Percentiles rank a stretch among this genome's conserved stretches.
Evolutionary conservation across 2,113 vertebrate genomes (phyloP).

Genomic region (Platysternon megacephalum): DNA sequence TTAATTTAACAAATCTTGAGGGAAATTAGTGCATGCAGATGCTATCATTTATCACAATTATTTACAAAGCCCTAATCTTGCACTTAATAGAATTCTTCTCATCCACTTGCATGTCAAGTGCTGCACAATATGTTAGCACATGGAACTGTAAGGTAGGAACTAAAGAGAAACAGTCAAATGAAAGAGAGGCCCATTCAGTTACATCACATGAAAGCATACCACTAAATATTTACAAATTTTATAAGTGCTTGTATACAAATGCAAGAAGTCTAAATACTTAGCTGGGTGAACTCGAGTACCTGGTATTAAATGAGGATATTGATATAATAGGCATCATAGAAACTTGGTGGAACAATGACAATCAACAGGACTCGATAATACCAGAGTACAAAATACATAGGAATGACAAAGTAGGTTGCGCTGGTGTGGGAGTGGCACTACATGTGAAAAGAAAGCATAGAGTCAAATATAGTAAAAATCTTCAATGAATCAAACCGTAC

Average conservation of each 20-base stretch:
- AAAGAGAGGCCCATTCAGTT: not conserved
- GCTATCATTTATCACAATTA: slow-evolving; percentile 35
- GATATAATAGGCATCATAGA: not conserved
- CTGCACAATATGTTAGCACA: not conserved
- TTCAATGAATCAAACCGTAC: not conserved
- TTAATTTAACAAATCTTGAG: slow-evolving; percentile 22
- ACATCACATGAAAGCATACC: not conserved
- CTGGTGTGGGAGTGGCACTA: too few relatives aligned
- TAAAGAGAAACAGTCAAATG: not conserved
- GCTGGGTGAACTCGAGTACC: not conserved
- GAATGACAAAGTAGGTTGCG: too few relatives aligned
- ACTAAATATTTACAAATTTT: not conserved
- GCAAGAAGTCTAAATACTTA: not conserved
- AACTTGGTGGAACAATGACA: not conserved
- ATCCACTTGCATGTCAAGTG: not conserved
- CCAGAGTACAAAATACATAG: not conserved
- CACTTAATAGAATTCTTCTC: slow-evolving; percentile 31
- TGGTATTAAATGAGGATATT: not conserved
- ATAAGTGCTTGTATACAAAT: not conserved
- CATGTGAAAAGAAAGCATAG: too few relatives aligned
- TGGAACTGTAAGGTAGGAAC: not conserved
- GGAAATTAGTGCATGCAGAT: slow-evolving; percentile 5
- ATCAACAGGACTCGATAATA: not conserved
- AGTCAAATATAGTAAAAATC: not conserved
- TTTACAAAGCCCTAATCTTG: slow-evolving; percentile 31